Evolutionary conservation across 2,888 invertebrate genomes (phyloP), one percentile per base, ranked within the genome.

Genomic region (Cryptophagus acutangulus): DNA sequence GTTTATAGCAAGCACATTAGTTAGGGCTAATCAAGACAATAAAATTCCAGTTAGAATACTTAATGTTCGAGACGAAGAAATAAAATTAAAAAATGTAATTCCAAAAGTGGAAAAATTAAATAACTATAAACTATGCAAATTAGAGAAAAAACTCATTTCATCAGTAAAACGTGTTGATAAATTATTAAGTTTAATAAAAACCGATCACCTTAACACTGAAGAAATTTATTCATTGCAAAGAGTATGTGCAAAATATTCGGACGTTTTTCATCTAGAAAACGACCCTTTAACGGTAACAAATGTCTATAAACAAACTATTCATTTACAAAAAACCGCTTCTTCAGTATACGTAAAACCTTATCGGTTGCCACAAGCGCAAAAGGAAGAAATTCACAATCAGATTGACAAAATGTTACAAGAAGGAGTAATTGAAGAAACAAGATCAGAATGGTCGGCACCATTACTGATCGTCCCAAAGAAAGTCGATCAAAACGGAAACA

Each of bases 261-360:
- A 52, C 29, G 41, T 49, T 17, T 51, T 52, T 38, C 33, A 39
- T 25, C 43, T 55, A 43, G 40, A 47, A 12, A 34, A 36, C 9
- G 51, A 54, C 33, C 35, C 36, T 26, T 39, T 52, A 39, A 41
- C 52, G 2, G 41, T 46, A 13, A 55, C 54, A n/a, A 50, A 51
- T 43, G 39, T 55, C 38, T 50, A 40, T 15, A 46, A 52, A 43
- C 45, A 51, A 43, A 45, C 36, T n/a, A 57, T 51, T 13, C 26
- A 40, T 8, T 35, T 56, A 34, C 35, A 50, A 45, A 25, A 39
- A n/a, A 15, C 35, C 12, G 31, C 42, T 16, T 38, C 40, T 15
- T 45, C 51, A n/a, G 41, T 47, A 33, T 49, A 54, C 37, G 39
- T 36, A 5, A 55, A 54, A 41, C 52, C 44, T 1, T 52, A 55